Base-by-base conservation (phyloP, 2,113 vertebrate genomes). In the Vanacampus margaritifer region DNA sequence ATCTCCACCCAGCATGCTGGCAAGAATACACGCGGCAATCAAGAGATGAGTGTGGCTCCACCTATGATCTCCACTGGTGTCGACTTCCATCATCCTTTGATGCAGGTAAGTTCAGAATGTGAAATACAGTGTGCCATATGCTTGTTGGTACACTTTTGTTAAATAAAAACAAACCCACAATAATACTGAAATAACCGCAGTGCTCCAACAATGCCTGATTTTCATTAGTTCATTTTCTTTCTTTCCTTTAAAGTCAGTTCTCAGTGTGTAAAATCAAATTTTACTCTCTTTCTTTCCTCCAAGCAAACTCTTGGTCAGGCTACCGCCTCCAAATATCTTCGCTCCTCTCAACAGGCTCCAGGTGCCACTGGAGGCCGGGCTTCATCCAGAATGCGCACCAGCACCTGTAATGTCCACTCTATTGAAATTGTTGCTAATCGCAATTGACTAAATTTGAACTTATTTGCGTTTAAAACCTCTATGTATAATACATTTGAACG, bases 221-320 rank as follows among this genome's bases (percentile, higher is more conserved):
- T 43, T 14, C 13, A 43, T 54, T 39, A 39, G 9, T 11, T 39
- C 5, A 36, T n/a, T 23, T 45, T 16, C 14, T 24, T 37, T 36
- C n/a, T 43, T 43, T 43, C 3, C 37, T n/a, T n/a, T n/a, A n/a
- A n/a, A n/a, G n/a, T 39, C 37, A 2, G 37, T 39, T 39, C 13
- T 48, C n/a, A n/a, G 24, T 54, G 24, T 54, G 10, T 24, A 6
- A 28, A 16, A 28, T 28, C 5, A 1, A 28, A 28, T 28, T 17
- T 32, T 28, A 28, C 19, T 37, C 43, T 32, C 0, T 64, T 6
- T 53, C 12, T 68, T 66, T 53, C 41, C 67, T 45, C n/a, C 21
- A 88, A 99, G 97, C 93, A 95, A 87, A 98, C 96, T 6, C 85
- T 96, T 65, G 92, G 95, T 70, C 97, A 96, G 84, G 95, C 95